Evolutionary conservation across 2,888 invertebrate genomes (phyloP).

Genomic region (Villa cingulata): DNA sequence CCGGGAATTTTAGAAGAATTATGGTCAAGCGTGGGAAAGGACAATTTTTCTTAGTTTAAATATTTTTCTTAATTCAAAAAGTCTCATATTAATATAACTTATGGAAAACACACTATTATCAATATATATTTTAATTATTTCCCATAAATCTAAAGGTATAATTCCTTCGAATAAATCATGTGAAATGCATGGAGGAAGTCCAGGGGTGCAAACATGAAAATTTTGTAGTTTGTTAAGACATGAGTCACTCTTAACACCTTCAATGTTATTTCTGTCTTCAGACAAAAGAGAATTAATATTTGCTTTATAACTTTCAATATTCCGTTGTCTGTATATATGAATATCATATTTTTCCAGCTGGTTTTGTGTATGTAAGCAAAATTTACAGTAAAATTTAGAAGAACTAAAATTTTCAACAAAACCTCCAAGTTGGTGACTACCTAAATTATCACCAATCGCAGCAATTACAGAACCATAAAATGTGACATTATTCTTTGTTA

Average conservation of each 20-base stretch:
- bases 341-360: neutral
- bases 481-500: slow-evolving; percentile 4
- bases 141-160: slow-evolving; percentile 16
- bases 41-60: neutral
- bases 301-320: neutral
- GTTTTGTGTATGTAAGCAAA: slow-evolving; percentile 7
- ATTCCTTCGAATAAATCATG: slow-evolving; percentile 22
- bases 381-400: slow-evolving; percentile 18
- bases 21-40: neutral
- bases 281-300: too few species aligned
- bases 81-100: neutral
- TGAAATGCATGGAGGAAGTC: slow-evolving; percentile 21
- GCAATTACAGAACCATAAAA: slow-evolving; percentile 16
- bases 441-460: slow-evolving; percentile 19
- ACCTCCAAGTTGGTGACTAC: slow-evolving; percentile 22
- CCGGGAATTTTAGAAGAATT: slow-evolving; percentile 1
- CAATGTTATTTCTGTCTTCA: neutral
- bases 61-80: neutral
- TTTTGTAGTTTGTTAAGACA: slow-evolving; percentile 17
- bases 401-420: slow-evolving; percentile 20
- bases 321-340: neutral
- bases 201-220: slow-evolving; percentile 19
- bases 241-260: slow-evolving; percentile 19
- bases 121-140: slow-evolving; percentile 11
- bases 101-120: neutral